Base-by-base conservation (phyloP, 2,113 vertebrate genomes). In the Lamprologus tigripictilis region DNA sequence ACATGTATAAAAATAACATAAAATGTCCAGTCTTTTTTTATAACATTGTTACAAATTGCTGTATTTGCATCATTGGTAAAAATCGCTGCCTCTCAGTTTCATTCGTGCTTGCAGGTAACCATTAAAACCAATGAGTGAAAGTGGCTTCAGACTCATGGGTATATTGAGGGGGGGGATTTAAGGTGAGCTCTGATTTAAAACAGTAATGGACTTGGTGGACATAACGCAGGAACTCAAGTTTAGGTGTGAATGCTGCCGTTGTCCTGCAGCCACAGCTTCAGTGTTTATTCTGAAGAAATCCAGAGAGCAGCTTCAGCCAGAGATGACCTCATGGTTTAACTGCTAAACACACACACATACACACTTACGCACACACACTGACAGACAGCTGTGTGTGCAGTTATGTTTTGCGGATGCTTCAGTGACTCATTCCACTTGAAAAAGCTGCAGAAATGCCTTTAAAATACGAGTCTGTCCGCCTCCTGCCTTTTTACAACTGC, bases 351-450 rank as follows among this genome's bases (percentile, higher is more conserved):
- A 78, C 71, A 31, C 42, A 76, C 71, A 47, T 21, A 58, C 63
- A 19, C 86, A 82, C 40, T 28, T 68, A 68, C 12, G 42, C 81
- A 71, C 71, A 80, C 73, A 61, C n/a, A 68, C 31, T 35, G 8
- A 83, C 31, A 58, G 76, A 80, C 87, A 87, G 76, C 83, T 86
- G 90, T 86, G 88, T 92, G 80, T 88, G 81, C 81, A 84, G 80
- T 54, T 66, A 82, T 89, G 81, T 89, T 55, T 68, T 42, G 71
- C 5, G 51, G 80, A 83, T 90, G 71, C 58, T 81, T 79, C 53
- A 16, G 4, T 92, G 89, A 88, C 42, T 90, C 84, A 80, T 49
- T 85, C 51, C 42, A 71, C 55, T 61, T 84, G 21, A 84, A 86
- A 81, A 84, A 19, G 40, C 78, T 23, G 21, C 35, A 73, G 55